Base-by-base conservation (phyloP, 2,888 invertebrate species). In the Eudasyphora cyanicolor region DNA sequence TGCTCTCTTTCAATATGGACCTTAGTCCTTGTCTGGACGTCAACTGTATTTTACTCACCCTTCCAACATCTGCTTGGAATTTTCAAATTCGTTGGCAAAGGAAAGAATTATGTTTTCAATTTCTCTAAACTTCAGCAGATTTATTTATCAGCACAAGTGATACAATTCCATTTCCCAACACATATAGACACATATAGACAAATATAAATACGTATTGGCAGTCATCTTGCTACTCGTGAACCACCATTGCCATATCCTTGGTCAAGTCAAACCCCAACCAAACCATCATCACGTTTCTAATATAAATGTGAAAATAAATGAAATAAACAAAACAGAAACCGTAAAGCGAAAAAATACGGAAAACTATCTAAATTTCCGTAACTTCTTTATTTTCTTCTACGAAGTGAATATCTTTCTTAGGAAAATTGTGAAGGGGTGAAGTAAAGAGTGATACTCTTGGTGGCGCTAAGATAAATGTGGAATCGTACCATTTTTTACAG, bases 341-440 rank as follows among this genome's bases (percentile, higher is more conserved):
- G 42, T 35, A 35, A 51, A 74, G 29, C 19, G 54, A 19, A 49
- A 35, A 35, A n/a, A n/a, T n/a, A n/a, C n/a, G n/a, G 27, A 70
- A 70, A 70, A 54, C 67, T 49, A 76, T 79, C 71, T 76, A 82
- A 79, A 82, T 79, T 76, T 82, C 67, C 73, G 60, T 64, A 79
- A 82, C n/a, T 79, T 64, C 51, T 77, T 77, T 29, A 42, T 77
- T 60, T 60, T 60, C n/a, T n/a, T n/a, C 67, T 24, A 57, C 14
- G 27, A 57, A 57, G 10, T 57, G 57, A 12, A 24, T 27, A 27
- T 42, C 38, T 67, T 17, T 24, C 14, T 62, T 14, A 21, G 45
- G n/a, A 14, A 45, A 8, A n/a, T 12, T 21, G 60, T 19, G 24
- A 12, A 12, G 14, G 0, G 57, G 57, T 32, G n/a, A n/a, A n/a